Evolutionary conservation across 2,797 vertebrate genomes (phyloP), one percentile per base, ranked within the genome.

Genomic region (Xenopus petersii): DNA sequence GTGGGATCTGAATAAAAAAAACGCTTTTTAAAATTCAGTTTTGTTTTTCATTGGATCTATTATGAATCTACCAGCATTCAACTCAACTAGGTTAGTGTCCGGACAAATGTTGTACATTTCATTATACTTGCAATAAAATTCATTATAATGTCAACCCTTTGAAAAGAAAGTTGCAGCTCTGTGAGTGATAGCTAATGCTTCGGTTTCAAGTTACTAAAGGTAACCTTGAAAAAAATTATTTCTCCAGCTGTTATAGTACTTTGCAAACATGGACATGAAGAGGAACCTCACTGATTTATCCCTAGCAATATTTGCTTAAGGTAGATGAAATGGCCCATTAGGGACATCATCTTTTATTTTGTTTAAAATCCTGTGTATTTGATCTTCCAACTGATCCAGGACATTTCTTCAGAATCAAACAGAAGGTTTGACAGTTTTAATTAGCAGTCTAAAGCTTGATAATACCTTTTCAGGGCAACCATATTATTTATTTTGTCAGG

Each of bases 321-420:
- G 68, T 63, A 64, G 79, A 75, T 55, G 15, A 59, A 76, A 65
- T 80, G n/a, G 36, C 11, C 17, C 36, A 8, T 0, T 0, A 11
- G 58, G 58, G 71, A 66, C 47, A 51, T 3, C 4, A 67, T 75
- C 21, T 59, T 61, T 65, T 54, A 51, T 59, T 70, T 66, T 77
- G 80, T 71, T 71, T 62, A 16, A 77, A 75, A 5, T 10, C 83
- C 83, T 83, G 75, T 85, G 82, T 83, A 81, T 86, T 76, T 77
- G 77, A 81, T 80, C 71, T 85, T 86, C 85, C 83, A 85, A 73
- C 75, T 81, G 68, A 71, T 77, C 82, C 69, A 80, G 76, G 84
- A 83, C 64, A 75, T 84, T 87, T 86, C 79, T 80, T 26, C 74
- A 70, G 74, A 70, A 75, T 75, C 84, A 80, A 83, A 64, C n/a